phyloP scores from a whole-genome alignment of 2,888 invertebrate genomes.

The Marronus borbonicus region DNA sequence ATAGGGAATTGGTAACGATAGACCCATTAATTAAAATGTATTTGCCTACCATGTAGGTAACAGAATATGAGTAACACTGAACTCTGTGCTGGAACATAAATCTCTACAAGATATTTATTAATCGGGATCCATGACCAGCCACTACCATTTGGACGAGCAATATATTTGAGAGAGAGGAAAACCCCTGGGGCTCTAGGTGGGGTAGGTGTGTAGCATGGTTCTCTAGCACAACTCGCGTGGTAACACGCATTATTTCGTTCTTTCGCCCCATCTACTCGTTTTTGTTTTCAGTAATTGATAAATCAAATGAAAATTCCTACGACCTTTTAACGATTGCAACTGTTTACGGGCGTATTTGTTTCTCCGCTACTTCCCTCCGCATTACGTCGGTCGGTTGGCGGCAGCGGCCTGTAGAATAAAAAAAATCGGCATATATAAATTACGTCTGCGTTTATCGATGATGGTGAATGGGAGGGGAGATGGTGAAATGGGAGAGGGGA shows the following conservation, averaged over 20 bases:
- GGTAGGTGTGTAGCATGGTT: not conserved
- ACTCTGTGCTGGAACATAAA: too few relatives aligned
- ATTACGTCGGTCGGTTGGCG: not conserved
- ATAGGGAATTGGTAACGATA: too few relatives aligned
- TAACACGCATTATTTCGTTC: slow-evolving; percentile 2
- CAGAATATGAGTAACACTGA: too few relatives aligned
- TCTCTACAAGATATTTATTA: too few relatives aligned
- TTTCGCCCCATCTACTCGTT: not conserved
- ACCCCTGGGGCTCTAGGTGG: too few relatives aligned
- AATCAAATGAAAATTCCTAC: slow-evolving; percentile 12
- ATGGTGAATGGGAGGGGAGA: too few relatives aligned
- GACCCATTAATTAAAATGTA: too few relatives aligned
- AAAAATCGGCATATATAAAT: slow-evolving; percentile 4
- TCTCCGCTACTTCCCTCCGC: not conserved
- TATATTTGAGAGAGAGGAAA: too few relatives aligned
- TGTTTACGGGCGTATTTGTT: slow-evolving; percentile 12
- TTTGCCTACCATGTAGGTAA: too few relatives aligned
- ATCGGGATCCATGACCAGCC: too few relatives aligned
- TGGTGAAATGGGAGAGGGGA: too few relatives aligned
- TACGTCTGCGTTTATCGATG: slow-evolving; percentile 8
- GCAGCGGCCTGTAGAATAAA: not conserved
- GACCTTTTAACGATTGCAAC: slow-evolving; percentile 12
- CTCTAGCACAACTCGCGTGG: not conserved
- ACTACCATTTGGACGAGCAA: too few relatives aligned
- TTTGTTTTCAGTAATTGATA: slow-evolving; percentile 7